Conservation (phyloP, 2,888 invertebrate genomes). For the Rhagophthalmus giganteus region DNA sequence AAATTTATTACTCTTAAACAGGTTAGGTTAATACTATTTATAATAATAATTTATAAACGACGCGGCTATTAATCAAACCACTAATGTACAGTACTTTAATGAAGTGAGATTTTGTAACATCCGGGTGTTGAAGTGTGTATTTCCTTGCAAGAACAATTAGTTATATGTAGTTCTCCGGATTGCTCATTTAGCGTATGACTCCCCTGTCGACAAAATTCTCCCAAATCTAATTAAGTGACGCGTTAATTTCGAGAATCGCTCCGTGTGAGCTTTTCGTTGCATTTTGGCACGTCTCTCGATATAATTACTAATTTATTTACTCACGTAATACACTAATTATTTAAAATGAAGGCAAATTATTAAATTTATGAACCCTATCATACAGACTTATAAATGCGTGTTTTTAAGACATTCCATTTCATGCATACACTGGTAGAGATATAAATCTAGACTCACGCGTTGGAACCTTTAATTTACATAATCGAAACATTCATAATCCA, state of each 20-base stretch:
- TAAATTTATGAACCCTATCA: constrained; percentile 21
- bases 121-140: constrained; percentile 15
- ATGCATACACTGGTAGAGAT: constrained; percentile 22
- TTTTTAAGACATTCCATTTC: constrained; percentile 22
- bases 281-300: no score
- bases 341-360: constrained; percentile 26
- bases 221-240: no score
- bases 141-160: constrained; percentile 13
- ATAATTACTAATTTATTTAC: constrained; percentile 13
- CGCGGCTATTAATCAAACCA: constrained; percentile 13
- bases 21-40: constrained; percentile 5
- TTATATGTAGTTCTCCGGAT: constrained; percentile 1
- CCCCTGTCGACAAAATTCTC: neutral
- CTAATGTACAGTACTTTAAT: constrained; percentile 1
- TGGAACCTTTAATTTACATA: constrained; percentile 28
- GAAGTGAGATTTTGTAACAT: constrained; percentile 21
- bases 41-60: constrained; percentile 10
- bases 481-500: constrained; percentile 33
- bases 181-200: constrained; percentile 1
- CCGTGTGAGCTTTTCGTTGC: no score
- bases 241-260: no score
- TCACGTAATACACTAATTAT: constrained; percentile 20
- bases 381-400: constrained; percentile 11
- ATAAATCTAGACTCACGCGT: constrained; percentile 27
- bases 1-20: neutral